Percentiles rank a stretch among this genome's conserved stretches.
These are phyloP conservation scores for Solenopsis invicta DNA, from an alignment of 1,140 invertebrate genomes.

Conservation along the genomic window DNA sequence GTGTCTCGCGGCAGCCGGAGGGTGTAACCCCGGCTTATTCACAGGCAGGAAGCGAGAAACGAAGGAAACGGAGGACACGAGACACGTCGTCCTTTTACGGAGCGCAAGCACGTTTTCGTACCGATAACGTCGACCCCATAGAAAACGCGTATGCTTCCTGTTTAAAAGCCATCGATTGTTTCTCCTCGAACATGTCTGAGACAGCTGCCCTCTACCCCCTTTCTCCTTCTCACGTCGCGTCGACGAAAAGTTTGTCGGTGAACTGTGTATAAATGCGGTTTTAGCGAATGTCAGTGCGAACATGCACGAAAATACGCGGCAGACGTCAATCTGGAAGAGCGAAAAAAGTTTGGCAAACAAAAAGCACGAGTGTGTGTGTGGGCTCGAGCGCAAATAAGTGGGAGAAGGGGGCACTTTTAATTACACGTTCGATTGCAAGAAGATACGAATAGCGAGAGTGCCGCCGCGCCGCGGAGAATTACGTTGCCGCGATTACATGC, in stretches of 20 bases:
- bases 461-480: conserved; percentile 52
- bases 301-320: conserved; percentile 39
- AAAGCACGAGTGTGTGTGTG: conserved; percentile 41
- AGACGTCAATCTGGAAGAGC: conserved; percentile 50
- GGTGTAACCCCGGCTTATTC: conserved; percentile 85
- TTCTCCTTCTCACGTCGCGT: conserved; percentile 55
- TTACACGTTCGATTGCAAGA: conserved; percentile 58
- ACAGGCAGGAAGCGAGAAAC: conserved; percentile 83
- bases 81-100: conserved; percentile 80
- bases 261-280: conserved; percentile 58
- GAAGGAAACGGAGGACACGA: conserved; percentile 83
- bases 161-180: conserved; percentile 63
- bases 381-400: conserved; percentile 24
- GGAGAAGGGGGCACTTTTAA: conserved; percentile 41
- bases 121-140: conserved; percentile 75
- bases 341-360: conserved; percentile 35
- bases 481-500: conserved; percentile 55
- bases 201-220: conserved; percentile 46
- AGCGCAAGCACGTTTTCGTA: conserved; percentile 66
- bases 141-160: conserved; percentile 63
- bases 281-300: conserved; percentile 52
- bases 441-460: conserved; percentile 29
- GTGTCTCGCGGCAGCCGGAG: conserved; percentile 81
- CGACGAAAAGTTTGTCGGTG: conserved; percentile 51
- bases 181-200: conserved; percentile 61